Evolutionary conservation across 2,113 vertebrate genomes (phyloP), one percentile per base, ranked within the genome.

Genomic region (Corythaixoides concolor): DNA sequence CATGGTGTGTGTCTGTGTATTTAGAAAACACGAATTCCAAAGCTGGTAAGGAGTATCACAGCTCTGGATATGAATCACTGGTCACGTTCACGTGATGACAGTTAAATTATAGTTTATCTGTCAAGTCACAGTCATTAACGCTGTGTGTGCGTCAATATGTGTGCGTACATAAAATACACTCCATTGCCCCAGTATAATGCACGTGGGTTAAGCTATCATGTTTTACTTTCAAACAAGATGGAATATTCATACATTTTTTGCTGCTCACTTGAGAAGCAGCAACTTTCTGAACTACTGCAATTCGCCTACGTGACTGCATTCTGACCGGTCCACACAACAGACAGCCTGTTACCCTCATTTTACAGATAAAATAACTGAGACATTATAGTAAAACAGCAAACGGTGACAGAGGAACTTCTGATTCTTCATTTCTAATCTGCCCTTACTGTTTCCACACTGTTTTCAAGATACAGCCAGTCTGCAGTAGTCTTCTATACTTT

Each of bases 271-370:
- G n/a, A 49, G 32, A 81, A 80, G 45, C 41, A 74, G 28, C 12
- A 85, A 43, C 49, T 78, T 35, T 12, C 67, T 85, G 28, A 87
- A 47, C 39, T 16, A 3, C 0, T 63, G 21, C 8, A 78, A 41
- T 45, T 68, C 43, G 4, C 67, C n/a, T 21, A 6, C 0, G 0
- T 20, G 53, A 23, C 55, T 22, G 2, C 5, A 16, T 39, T 67
- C 43, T 55, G 43, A 35, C 5, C 22, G 43, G 19, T 7, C 28
- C 24, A 55, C 22, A 37, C 56, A 59, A 27, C 0, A 47, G 19
- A 15, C 24, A 23, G 72, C 49, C 37, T 6, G 1, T 23, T 27
- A 49, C 14, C 15, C 41, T 50, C 50, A 15, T 43, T 58, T 72
- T 32, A 58, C 27, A 76, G 23, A 8, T 7, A 56, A 30, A 83